These are phyloP conservation scores for Bombus breviceps DNA, from an alignment of 1,140 invertebrate species.

Conservation along the genomic window DNA sequence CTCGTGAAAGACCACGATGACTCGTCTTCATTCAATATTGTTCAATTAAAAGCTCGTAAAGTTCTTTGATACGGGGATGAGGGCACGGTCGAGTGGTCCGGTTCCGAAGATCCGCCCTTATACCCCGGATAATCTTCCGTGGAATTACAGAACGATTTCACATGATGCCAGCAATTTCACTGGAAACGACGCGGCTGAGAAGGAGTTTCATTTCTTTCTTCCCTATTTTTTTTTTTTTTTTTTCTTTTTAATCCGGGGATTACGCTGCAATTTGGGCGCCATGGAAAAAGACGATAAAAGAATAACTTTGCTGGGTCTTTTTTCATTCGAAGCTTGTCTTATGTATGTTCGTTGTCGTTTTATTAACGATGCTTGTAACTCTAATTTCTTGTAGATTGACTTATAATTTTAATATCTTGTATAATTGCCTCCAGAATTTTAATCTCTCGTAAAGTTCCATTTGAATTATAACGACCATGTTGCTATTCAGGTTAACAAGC, in stretches of 20 bases:
- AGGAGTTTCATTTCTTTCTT: background rate
- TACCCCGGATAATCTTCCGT: constrained; percentile 44
- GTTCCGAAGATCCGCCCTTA: constrained; percentile 1
- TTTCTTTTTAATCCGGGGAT: background rate
- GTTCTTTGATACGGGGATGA: background rate
- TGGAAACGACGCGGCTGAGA: background rate
- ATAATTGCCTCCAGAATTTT: no score
- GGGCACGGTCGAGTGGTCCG: background rate
- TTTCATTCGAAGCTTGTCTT: no score
- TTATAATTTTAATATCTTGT: no score
- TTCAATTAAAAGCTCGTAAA: constrained; percentile 43
- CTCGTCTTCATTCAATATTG: constrained; percentile 35
- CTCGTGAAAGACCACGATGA: background rate
- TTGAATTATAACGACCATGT: no score
- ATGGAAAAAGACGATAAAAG: background rate
- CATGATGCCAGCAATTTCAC: constrained; percentile 40
- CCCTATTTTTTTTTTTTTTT: no score
- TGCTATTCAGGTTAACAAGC: no score
- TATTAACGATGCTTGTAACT: no score
- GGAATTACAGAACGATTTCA: constrained; percentile 45
- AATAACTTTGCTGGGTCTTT: background rate
- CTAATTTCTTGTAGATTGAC: no score
- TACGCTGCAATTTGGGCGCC: background rate
- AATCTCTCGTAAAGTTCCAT: no score
- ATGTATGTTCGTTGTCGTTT: no score